phyloP scores from a whole-genome alignment of 2,888 invertebrate species.

The Leptinotarsa peninsularis region DNA sequence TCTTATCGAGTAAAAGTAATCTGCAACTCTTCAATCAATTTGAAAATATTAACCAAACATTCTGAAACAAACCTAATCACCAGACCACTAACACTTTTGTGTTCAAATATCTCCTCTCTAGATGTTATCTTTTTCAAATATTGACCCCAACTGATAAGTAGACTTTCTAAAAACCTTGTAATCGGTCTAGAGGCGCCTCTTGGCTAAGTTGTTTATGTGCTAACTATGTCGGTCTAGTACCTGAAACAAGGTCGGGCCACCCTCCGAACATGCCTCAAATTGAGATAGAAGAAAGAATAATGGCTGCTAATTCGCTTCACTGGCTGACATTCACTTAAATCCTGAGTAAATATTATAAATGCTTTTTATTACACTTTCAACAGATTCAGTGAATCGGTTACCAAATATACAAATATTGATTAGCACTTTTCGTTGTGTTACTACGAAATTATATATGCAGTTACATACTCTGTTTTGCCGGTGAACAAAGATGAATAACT shows the following conservation, averaged over 20 bases:
- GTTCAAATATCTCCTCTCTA: not conserved
- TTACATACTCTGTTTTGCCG: too few relatives aligned
- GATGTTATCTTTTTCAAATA: conserved; percentile 22
- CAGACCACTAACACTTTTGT: conserved; percentile 2
- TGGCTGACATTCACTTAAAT: conserved; percentile 2
- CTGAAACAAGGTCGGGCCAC: conserved; percentile 27
- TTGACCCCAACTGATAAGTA: conserved; percentile 38
- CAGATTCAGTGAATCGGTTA: not conserved
- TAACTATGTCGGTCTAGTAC: conserved; percentile 35
- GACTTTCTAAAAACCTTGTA: conserved; percentile 36
- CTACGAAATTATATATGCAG: too few relatives aligned
- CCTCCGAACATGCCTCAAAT: conserved; percentile 10
- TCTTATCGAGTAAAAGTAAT: too few relatives aligned
- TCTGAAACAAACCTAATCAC: too few relatives aligned
- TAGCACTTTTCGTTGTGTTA: too few relatives aligned
- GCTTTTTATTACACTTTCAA: not conserved
- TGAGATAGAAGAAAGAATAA: conserved; percentile 6
- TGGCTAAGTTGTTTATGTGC: conserved; percentile 42
- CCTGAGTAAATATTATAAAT: not conserved
- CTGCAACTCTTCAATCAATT: too few relatives aligned
- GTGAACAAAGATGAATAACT: too few relatives aligned
- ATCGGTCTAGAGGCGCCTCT: conserved; percentile 44
- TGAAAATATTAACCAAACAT: too few relatives aligned
- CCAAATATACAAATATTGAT: not conserved
- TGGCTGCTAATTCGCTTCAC: conserved; percentile 4